Evolutionary conservation across 2,113 vertebrate species (phyloP).

Genomic region (Amazona guildingii): DNA sequence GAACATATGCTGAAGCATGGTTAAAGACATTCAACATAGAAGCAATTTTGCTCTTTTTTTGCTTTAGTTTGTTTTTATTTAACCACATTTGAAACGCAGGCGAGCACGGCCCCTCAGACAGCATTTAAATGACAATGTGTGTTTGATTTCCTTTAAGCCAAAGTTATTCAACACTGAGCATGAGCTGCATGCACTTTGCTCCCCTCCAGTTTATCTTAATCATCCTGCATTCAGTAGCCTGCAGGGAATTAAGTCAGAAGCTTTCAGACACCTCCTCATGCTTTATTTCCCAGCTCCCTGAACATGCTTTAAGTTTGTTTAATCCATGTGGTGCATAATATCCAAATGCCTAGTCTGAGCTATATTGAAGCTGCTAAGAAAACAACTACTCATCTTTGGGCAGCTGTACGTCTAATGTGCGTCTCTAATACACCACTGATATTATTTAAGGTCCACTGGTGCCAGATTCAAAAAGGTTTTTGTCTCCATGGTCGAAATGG

Average conservation of each 20-base stretch:
- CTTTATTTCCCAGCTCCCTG: slow-evolving; percentile 19
- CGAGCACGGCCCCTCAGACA: neutral
- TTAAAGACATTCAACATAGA: neutral
- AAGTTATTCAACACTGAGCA: slow-evolving; percentile 5
- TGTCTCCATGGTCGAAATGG: slow-evolving; percentile 92
- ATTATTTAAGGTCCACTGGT: slow-evolving; percentile 68
- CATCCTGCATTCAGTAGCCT: neutral
- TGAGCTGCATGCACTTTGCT: neutral
- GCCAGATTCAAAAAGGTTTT: slow-evolving; percentile 66
- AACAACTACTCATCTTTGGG: accelerated
- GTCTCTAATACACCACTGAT: neutral
- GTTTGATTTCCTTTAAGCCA: slow-evolving; percentile 26
- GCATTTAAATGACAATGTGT: slow-evolving; percentile 3
- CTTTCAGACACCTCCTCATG: neutral
- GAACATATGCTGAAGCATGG: neutral
- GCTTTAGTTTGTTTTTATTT: neutral
- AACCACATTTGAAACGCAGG: neutral
- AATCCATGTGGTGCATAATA: neutral
- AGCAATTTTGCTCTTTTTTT: neutral
- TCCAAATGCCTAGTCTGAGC: neutral
- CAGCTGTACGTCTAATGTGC: neutral
- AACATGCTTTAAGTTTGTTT: neutral
- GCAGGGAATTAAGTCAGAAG: neutral
- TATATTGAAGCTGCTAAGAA: neutral
- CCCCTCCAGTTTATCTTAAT: slow-evolving; percentile 8